Conservation (phyloP, 2,113 vertebrate genomes). For the human (Homo sapiens) region DNA sequence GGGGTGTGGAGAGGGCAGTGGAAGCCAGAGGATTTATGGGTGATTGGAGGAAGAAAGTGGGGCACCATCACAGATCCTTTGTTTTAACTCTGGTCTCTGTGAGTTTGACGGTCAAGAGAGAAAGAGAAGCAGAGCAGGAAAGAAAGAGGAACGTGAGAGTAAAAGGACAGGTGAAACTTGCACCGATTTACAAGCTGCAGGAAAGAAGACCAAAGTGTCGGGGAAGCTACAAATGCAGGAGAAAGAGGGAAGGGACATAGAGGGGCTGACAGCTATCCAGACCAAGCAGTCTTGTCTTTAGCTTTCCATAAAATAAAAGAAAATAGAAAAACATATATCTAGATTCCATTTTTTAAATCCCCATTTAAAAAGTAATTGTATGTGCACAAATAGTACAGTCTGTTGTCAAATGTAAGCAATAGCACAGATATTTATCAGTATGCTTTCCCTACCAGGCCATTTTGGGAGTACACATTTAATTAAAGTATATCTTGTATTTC, state of each 20-base stretch:
- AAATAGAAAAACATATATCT: neutral
- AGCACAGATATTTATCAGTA: neutral
- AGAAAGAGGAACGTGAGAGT: neutral
- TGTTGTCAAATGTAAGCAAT: neutral
- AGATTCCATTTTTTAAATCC: neutral
- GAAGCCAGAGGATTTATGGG: neutral
- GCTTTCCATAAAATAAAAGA: neutral
- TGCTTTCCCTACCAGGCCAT: neutral
- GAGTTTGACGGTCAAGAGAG: neutral
- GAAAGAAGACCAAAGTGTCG: neutral
- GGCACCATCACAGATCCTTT: neutral
- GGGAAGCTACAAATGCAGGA: neutral
- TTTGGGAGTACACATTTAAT: neutral
- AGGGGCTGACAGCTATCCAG: neutral
- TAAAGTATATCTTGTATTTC: conserved; percentile 25
- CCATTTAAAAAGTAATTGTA: neutral
- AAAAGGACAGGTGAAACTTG: neutral
- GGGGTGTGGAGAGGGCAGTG: fast-evolving
- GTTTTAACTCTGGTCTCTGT: neutral
- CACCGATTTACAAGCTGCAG: neutral
- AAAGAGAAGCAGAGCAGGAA: neutral
- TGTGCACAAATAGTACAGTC: neutral
- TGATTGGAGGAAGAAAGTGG: neutral
- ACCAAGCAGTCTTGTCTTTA: neutral
- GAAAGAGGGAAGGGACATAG: neutral